phyloP scores from a whole-genome alignment of 2,888 invertebrate species.

The Chrysolina americana region DNA sequence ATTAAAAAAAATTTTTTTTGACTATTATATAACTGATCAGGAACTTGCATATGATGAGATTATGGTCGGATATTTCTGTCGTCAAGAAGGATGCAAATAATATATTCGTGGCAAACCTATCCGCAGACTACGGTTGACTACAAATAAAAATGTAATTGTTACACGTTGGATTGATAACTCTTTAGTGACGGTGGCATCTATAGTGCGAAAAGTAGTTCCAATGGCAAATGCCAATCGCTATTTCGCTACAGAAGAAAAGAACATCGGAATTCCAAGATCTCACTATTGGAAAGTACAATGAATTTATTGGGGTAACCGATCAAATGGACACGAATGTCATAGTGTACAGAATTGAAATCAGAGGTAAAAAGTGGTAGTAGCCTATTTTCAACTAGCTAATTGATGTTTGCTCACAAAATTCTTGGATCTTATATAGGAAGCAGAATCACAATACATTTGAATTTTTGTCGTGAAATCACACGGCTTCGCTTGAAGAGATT shows the following conservation, averaged over 20 bases:
- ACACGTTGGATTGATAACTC: constrained; percentile 5
- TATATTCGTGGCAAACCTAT: constrained; percentile 21
- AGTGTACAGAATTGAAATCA: constrained; percentile 2
- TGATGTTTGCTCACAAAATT: background rate
- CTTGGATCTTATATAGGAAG: constrained; percentile 7
- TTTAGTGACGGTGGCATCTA: background rate
- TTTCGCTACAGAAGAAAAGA: background rate
- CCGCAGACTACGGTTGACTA: constrained; percentile 27
- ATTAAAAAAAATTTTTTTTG: constrained; percentile 25
- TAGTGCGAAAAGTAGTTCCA: background rate
- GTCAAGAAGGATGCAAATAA: constrained; percentile 17
- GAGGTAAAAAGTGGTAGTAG: background rate
- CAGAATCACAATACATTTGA: background rate
- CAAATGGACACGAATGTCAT: background rate
- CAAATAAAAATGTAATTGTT: background rate
- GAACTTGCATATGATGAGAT: constrained; percentile 25
- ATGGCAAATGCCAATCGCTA: background rate
- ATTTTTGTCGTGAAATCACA: background rate
- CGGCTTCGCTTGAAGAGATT: background rate
- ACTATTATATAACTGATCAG: constrained; percentile 25
- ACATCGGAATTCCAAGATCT: background rate
- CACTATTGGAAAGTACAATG: background rate
- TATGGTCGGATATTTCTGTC: constrained; percentile 11
- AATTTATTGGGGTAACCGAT: background rate
- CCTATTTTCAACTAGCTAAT: background rate